phyloP scores from a whole-genome alignment of 2,113 vertebrate genomes.

The Bujurquina vittata region DNA sequence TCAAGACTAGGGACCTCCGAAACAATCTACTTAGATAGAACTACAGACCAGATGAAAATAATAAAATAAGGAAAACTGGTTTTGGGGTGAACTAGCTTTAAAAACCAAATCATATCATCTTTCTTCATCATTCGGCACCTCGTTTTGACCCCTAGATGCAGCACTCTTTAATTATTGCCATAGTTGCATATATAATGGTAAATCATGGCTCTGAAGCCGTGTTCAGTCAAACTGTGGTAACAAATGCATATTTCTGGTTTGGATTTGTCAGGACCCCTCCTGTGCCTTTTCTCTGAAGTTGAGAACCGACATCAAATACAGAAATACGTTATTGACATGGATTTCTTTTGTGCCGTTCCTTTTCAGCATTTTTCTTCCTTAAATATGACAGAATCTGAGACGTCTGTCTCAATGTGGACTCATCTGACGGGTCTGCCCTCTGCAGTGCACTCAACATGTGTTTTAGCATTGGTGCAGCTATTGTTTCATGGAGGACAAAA shows the following conservation, averaged over 20 bases:
- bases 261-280: conserved; percentile 43
- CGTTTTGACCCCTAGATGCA: conserved; percentile 42
- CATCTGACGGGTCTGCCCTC: conserved; percentile 42
- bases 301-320: conserved; percentile 31
- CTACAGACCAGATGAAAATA: not conserved
- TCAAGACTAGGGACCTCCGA: not conserved
- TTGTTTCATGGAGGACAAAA: conserved; percentile 36
- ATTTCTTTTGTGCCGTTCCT: conserved; percentile 57
- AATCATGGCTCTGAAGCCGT: conserved; percentile 50
- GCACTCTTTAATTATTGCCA: conserved; percentile 62
- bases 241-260: conserved; percentile 57
- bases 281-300: conserved; percentile 51
- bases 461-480: conserved; percentile 46
- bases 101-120: not conserved
- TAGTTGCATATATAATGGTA: conserved; percentile 47
- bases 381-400: conserved; percentile 56
- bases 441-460: conserved; percentile 45
- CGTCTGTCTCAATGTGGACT: conserved; percentile 46
- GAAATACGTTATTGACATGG: conserved; percentile 58
- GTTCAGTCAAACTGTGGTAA: conserved; percentile 64
- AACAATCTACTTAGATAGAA: not conserved
- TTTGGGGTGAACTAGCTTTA: not conserved
- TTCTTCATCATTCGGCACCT: conserved; percentile 30
- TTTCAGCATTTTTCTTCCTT: conserved; percentile 40
- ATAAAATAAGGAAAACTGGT: not conserved